These are phyloP conservation scores for Dallia pectoralis DNA, from an alignment of 2,797 vertebrate species.

Conservation along the genomic window DNA sequence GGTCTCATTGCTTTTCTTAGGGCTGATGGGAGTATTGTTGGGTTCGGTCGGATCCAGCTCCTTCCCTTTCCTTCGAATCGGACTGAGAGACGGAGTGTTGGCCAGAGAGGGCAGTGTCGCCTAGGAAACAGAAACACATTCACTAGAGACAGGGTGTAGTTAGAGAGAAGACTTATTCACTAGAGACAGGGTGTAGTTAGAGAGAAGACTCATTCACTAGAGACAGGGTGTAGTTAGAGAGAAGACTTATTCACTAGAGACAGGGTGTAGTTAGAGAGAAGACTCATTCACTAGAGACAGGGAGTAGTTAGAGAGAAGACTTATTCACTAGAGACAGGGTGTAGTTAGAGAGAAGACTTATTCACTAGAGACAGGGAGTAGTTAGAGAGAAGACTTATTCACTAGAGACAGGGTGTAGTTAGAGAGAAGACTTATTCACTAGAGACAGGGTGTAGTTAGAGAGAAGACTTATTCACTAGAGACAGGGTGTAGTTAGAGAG, in stretches of 20 bases:
- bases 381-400: background rate
- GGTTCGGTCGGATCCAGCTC: slow-evolving; percentile 86
- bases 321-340: too few species aligned
- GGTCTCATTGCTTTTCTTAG: slow-evolving; percentile 86
- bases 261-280: too few species aligned
- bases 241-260: background rate
- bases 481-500: too few species aligned
- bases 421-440: too few species aligned
- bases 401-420: too few species aligned
- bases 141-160: background rate
- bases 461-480: too few species aligned
- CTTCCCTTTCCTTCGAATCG: slow-evolving; percentile 94
- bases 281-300: too few species aligned
- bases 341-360: background rate
- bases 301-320: too few species aligned
- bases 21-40: slow-evolving; percentile 83
- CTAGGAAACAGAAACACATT: background rate
- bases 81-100: slow-evolving; percentile 93
- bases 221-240: background rate
- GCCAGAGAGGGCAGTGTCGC: slow-evolving; percentile 85
- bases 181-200: too few species aligned
- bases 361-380: too few species aligned
- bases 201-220: background rate
- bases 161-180: too few species aligned
- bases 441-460: too few species aligned